Evolutionary conservation across 1,140 invertebrate genomes (phyloP).

Genomic region (Sipha flava): DNA sequence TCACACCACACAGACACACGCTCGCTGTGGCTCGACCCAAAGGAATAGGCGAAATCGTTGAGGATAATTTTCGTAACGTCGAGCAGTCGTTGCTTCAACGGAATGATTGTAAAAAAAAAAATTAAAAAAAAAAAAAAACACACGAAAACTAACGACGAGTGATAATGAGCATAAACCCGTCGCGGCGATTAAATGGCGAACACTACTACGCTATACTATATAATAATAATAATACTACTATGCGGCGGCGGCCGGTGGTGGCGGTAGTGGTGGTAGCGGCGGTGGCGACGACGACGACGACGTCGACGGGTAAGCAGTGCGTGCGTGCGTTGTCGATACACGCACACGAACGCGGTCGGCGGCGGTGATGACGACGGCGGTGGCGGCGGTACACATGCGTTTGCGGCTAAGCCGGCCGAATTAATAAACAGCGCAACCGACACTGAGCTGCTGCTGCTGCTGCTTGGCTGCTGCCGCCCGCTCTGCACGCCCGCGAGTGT

Average conservation of each 20-base stretch:
- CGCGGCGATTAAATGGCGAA: constrained; percentile 12
- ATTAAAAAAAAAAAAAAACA: background rate
- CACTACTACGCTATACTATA: background rate
- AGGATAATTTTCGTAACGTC: too few relatives aligned
- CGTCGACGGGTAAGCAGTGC: constrained; percentile 10
- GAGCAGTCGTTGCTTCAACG: too few relatives aligned
- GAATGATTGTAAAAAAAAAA: too few relatives aligned
- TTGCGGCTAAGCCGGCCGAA: constrained; percentile 29
- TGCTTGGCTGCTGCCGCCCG: background rate
- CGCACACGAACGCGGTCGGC: background rate
- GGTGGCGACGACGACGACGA: background rate
- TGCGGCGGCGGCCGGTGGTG: background rate
- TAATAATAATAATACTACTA: constrained; percentile 12
- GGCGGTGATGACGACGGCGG: background rate
- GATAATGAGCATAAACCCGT: background rate
- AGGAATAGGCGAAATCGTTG: too few relatives aligned
- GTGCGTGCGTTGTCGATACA: constrained; percentile 17
- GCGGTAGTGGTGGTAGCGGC: background rate
- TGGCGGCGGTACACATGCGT: constrained; percentile 17
- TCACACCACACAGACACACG: too few relatives aligned
- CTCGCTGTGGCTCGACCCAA: too few relatives aligned
- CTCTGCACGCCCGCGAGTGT: background rate
- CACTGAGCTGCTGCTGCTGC: constrained; percentile 6
- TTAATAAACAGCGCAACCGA: constrained; percentile 26
- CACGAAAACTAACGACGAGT: background rate